Conservation (phyloP, 1,140 invertebrate genomes). For the Dermatophagoides farinae region DNA sequence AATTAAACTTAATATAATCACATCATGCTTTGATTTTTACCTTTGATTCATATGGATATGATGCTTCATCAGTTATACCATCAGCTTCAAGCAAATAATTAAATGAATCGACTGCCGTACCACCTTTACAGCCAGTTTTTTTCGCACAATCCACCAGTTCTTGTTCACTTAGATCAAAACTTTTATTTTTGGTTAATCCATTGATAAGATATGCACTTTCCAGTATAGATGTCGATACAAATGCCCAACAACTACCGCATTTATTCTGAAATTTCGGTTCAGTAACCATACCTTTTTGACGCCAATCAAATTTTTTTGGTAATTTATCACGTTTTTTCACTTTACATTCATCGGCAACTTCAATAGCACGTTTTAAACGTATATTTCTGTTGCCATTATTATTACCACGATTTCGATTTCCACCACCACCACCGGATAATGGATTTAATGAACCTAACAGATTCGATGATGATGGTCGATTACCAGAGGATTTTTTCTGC, state of each 20-base stretch:
- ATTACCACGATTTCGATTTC: neutral
- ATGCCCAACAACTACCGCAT: conserved; percentile 12
- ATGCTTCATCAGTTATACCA: conserved; percentile 13
- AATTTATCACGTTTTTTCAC: conserved; percentile 24
- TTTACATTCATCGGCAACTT: neutral
- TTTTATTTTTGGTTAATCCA: conserved; percentile 31
- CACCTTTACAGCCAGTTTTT: conserved; percentile 83
- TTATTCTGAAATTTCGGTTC: conserved; percentile 53
- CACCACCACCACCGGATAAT: neutral
- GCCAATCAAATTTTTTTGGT: conserved; percentile 62
- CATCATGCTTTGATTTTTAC: no score
- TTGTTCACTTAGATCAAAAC: conserved; percentile 88
- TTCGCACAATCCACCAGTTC: conserved; percentile 86
- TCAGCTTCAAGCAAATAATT: conserved; percentile 16
- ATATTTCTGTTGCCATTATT: neutral
- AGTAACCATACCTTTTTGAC: conserved; percentile 47
- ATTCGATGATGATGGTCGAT: no score
- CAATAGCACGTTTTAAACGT: neutral
- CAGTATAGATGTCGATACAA: neutral
- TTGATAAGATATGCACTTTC: conserved; percentile 7
- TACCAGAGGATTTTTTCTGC: no score
- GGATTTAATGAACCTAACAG: neutral
- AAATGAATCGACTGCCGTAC: conserved; percentile 66
- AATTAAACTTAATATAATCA: no score
- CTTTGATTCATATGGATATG: conserved; percentile 5